Evolutionary conservation across 2,888 invertebrate genomes (phyloP).

Genomic region (Notodonta dromedarius): DNA sequence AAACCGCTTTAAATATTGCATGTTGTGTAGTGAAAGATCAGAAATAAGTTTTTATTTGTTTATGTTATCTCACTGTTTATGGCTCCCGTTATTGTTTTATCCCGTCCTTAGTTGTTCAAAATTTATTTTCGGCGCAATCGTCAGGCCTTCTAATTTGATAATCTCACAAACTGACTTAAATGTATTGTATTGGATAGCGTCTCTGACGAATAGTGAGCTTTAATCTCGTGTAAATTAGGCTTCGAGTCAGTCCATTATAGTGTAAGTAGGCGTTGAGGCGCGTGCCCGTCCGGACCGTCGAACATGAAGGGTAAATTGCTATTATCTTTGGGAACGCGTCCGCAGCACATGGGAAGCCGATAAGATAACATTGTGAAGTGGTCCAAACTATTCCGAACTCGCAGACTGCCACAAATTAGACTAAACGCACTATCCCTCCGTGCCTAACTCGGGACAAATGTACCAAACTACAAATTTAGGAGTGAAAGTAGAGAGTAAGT

Average conservation of each 20-base stretch:
- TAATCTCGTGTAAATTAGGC: conserved; percentile 59
- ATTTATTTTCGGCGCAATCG: conserved; percentile 65
- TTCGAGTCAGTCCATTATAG: conserved; percentile 58
- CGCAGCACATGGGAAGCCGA: conserved; percentile 51
- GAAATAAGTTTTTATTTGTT: conserved; percentile 80
- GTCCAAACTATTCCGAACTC: conserved; percentile 28
- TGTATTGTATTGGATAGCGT: conserved; percentile 45
- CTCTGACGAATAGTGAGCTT: conserved; percentile 54
- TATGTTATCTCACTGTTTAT: conserved; percentile 72
- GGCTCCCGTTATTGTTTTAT: conserved; percentile 66
- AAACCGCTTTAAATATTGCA: conserved; percentile 74
- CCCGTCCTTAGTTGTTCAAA: conserved; percentile 56
- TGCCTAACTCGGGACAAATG: conserved; percentile 42
- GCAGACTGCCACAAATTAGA: conserved; percentile 62
- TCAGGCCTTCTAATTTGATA: conserved; percentile 61
- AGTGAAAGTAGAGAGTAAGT: conserved; percentile 70
- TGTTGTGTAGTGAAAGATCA: conserved; percentile 72
- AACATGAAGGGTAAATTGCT: conserved; percentile 23
- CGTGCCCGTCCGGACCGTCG: conserved; percentile 15
- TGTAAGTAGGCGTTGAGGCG: conserved; percentile 31
- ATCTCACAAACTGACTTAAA: conserved; percentile 46
- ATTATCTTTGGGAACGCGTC: conserved; percentile 46
- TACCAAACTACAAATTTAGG: conserved; percentile 51
- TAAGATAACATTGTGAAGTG: conserved; percentile 47
- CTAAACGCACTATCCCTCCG: conserved; percentile 44